Percentiles rank a stretch among this genome's conserved stretches.
Conservation (phyloP, 2,113 vertebrate species). For the Plectropomus leopardus region DNA sequence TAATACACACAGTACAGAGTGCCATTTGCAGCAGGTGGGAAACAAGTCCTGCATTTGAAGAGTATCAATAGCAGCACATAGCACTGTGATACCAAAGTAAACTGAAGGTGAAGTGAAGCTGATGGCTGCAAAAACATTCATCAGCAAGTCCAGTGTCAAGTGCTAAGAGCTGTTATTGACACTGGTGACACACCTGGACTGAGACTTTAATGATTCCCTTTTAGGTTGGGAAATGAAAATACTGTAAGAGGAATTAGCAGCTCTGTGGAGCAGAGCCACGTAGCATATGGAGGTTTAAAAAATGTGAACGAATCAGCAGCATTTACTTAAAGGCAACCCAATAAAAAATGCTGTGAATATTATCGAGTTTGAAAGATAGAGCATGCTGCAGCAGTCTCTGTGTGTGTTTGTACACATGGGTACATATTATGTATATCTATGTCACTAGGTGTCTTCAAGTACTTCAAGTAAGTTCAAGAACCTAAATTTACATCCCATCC, state of each 20-base stretch:
- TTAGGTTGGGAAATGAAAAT: constrained; percentile 41
- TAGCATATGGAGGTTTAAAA: constrained; percentile 64
- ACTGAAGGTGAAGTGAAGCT: not conserved
- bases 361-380: constrained; percentile 13
- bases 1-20: not conserved
- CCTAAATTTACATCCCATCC: not conserved
- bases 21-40: not conserved
- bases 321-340: constrained; percentile 42
- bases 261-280: constrained; percentile 42
- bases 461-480: not conserved
- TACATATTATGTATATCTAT: not conserved
- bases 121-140: constrained; percentile 14
- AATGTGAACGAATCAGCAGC: constrained; percentile 67
- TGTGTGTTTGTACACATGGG: constrained; percentile 22
- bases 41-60: not conserved
- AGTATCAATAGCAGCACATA: not conserved
- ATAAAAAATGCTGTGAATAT: constrained; percentile 38
- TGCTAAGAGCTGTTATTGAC: not conserved
- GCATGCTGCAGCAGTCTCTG: not conserved
- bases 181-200: constrained; percentile 32
- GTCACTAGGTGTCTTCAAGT: not conserved
- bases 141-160: constrained; percentile 1
- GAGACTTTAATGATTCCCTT: constrained; percentile 33
- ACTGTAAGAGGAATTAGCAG: constrained; percentile 56
- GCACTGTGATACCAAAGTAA: not conserved